Conservation (phyloP, 2,113 vertebrate species). For the Eudorcas thomsonii region DNA sequence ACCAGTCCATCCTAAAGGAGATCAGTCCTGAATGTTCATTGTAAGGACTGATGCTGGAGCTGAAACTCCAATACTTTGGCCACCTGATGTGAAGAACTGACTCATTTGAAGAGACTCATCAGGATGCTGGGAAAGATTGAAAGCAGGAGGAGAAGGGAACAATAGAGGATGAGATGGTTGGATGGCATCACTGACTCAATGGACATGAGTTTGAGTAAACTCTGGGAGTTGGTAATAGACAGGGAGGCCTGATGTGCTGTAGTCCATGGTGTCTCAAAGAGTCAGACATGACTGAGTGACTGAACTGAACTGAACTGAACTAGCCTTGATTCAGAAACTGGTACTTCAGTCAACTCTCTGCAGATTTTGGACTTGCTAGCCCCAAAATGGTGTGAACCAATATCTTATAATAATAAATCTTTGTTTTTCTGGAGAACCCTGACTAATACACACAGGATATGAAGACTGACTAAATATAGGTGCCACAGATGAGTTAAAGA, state of each 20-base stretch:
- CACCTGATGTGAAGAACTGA: neutral
- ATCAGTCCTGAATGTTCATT: neutral
- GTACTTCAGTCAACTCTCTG: neutral
- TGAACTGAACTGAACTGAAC: neutral
- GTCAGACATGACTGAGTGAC: neutral
- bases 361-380: neutral
- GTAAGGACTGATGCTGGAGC: neutral
- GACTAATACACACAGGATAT: neutral
- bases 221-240: neutral
- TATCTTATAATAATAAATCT: neutral
- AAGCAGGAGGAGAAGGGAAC: neutral
- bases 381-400: neutral
- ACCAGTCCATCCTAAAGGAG: neutral
- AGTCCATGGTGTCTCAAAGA: neutral
- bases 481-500: neutral
- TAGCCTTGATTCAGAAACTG: neutral
- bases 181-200: neutral
- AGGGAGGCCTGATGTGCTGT: neutral
- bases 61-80: neutral
- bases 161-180: neutral
- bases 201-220: neutral
- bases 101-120: neutral
- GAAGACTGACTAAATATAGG: neutral
- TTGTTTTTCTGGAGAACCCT: neutral
- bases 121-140: neutral